Evolutionary conservation across 2,113 vertebrate genomes (phyloP).

Genomic region (Hydrochoerus hydrochaeris): DNA sequence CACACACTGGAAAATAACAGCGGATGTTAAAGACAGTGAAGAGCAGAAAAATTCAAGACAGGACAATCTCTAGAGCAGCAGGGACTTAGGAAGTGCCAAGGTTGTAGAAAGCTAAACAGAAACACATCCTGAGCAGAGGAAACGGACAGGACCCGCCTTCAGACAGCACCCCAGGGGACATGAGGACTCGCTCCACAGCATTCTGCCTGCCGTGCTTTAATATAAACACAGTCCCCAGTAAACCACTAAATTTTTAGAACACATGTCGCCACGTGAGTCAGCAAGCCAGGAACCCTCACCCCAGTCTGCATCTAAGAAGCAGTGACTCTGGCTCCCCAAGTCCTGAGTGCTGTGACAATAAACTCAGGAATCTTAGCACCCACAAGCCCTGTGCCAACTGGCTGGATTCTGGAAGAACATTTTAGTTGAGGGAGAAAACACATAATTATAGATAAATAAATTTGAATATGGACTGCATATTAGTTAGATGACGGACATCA

Average conservation of each 20-base stretch:
- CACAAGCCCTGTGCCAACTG: no score
- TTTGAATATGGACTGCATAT: neutral
- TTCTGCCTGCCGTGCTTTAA: neutral
- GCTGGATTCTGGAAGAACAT: neutral
- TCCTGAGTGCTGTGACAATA: neutral
- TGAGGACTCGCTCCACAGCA: no score
- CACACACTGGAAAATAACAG: no score
- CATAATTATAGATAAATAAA: neutral
- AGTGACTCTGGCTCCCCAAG: neutral
- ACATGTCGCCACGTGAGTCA: neutral
- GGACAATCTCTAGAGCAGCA: neutral
- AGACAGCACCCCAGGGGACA: neutral
- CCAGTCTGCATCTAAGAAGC: neutral
- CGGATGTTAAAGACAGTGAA: neutral
- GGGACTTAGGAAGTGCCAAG: neutral
- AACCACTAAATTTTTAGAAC: neutral
- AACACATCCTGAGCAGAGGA: neutral
- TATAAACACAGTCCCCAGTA: neutral
- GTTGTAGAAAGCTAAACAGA: neutral
- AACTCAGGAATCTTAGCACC: neutral
- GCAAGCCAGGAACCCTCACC: neutral
- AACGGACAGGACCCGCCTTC: neutral
- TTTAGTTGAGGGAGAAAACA: neutral
- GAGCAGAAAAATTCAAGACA: neutral
- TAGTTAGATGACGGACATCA: no score